phyloP scores from a whole-genome alignment of 2,888 invertebrate genomes.

The Oscheius sp. region DNA sequence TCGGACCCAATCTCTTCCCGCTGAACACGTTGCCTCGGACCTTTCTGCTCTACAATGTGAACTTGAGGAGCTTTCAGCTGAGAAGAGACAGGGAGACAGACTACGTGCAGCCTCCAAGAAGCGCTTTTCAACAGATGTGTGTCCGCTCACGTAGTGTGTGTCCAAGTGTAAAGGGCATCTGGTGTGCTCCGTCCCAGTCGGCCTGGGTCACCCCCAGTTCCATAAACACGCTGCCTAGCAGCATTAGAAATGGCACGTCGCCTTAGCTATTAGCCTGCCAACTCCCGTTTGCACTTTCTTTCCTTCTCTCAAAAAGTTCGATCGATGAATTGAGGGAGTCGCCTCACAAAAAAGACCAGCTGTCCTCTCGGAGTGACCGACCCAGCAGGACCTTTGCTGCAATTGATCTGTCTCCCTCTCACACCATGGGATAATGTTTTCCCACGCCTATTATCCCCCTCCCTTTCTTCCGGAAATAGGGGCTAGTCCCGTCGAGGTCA shows the following conservation, averaged over 20 bases:
- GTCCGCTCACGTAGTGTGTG: no score
- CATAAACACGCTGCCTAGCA: conserved; percentile 24
- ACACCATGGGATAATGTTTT: not conserved
- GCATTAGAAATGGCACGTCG: conserved; percentile 29
- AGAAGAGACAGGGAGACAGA: no score
- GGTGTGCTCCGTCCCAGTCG: conserved; percentile 12
- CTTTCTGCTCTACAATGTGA: no score
- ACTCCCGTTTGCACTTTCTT: not conserved
- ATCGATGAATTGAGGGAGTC: not conserved
- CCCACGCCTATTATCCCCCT: conserved; percentile 12
- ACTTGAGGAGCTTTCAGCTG: no score
- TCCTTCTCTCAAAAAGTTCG: not conserved
- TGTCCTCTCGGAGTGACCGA: conserved; percentile 31
- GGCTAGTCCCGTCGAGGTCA: conserved; percentile 33
- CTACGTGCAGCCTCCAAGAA: no score
- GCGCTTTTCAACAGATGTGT: no score
- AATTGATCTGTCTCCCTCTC: conserved; percentile 9
- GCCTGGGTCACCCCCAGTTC: conserved; percentile 24
- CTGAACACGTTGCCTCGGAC: no score
- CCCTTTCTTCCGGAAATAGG: not conserved
- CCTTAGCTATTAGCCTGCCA: not conserved
- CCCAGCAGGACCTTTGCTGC: not conserved
- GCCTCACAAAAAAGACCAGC: conserved; percentile 21
- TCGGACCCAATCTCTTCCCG: no score
- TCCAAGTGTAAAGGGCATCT: conserved; percentile 33